Evolutionary conservation across 1,140 invertebrate species (phyloP).

Genomic region (Acromyrmex heyeri): DNA sequence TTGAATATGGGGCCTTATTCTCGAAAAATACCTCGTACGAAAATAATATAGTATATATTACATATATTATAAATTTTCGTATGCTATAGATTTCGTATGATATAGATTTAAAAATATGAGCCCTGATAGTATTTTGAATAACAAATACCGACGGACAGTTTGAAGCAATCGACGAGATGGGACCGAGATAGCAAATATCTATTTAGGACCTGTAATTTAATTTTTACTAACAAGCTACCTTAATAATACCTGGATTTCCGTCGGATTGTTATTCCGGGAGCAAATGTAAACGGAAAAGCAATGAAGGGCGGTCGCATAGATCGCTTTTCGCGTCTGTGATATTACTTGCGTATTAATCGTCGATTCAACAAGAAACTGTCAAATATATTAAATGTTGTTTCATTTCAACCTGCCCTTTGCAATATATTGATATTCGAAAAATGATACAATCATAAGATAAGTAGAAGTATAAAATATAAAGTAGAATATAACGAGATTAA

Average conservation of each 20-base stretch:
- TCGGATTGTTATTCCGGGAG: conserved; percentile 66
- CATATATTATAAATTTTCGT: too few species aligned
- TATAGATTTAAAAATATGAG: too few species aligned
- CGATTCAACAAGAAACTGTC: conserved; percentile 83
- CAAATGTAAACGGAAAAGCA: conserved; percentile 76
- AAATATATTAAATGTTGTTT: conserved; percentile 67
- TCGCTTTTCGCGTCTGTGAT: conserved; percentile 84
- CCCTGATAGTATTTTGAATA: conserved; percentile 48
- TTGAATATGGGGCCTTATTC: conserved; percentile 21
- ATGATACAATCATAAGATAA: not conserved
- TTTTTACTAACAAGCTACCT: conserved; percentile 79
- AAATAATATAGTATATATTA: too few species aligned
- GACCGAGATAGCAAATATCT: conserved; percentile 65
- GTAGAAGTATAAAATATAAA: not conserved
- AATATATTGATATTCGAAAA: not conserved
- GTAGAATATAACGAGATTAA: too few species aligned
- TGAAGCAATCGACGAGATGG: conserved; percentile 66
- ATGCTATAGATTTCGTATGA: too few species aligned
- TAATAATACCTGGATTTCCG: conserved; percentile 74
- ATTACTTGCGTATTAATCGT: conserved; percentile 86
- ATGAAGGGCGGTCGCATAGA: conserved; percentile 74
- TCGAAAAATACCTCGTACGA: too few species aligned
- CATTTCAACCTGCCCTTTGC: conserved; percentile 58
- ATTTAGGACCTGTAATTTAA: conserved; percentile 81
- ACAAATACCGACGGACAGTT: conserved; percentile 65